Conservation (phyloP, 2,888 invertebrate species). For the Gortyna flavago region DNA sequence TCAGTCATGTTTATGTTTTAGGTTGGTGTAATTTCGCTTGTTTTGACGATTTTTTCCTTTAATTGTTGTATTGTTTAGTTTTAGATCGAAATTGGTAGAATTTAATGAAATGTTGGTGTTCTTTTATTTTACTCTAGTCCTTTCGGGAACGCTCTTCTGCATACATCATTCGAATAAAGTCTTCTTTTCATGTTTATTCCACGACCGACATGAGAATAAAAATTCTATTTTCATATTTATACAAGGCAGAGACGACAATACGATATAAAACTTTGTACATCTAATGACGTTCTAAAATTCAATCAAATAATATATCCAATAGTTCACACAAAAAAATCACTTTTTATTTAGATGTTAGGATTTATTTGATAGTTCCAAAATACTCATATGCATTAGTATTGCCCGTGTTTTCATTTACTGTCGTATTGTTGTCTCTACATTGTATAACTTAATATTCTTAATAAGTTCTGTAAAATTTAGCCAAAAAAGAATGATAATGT, state of each 20-base stretch:
- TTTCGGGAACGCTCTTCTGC: not conserved
- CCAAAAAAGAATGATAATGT: not conserved
- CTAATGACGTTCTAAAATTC: not conserved
- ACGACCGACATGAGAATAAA: not conserved
- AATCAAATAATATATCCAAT: no score
- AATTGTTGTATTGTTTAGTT: slow-evolving; percentile 5
- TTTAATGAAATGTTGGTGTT: no score
- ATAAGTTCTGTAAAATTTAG: not conserved
- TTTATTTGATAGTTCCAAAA: not conserved
- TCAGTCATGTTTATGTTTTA: not conserved
- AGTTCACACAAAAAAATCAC: no score
- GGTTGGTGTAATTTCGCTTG: slow-evolving; percentile 20
- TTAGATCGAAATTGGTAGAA: not conserved
- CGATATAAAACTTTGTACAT: not conserved
- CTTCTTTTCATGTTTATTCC: not conserved
- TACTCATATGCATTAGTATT: not conserved
- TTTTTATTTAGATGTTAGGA: not conserved
- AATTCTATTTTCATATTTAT: not conserved
- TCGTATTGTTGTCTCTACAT: not conserved
- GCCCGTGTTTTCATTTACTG: not conserved
- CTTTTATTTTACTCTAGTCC: not conserved
- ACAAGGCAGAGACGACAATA: not conserved
- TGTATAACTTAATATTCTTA: not conserved
- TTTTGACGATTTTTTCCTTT: not conserved
- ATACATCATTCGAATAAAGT: not conserved